Evolutionary conservation across 2,113 vertebrate genomes (phyloP), one percentile per base, ranked within the genome.

Genomic region (Noturus placidus): DNA sequence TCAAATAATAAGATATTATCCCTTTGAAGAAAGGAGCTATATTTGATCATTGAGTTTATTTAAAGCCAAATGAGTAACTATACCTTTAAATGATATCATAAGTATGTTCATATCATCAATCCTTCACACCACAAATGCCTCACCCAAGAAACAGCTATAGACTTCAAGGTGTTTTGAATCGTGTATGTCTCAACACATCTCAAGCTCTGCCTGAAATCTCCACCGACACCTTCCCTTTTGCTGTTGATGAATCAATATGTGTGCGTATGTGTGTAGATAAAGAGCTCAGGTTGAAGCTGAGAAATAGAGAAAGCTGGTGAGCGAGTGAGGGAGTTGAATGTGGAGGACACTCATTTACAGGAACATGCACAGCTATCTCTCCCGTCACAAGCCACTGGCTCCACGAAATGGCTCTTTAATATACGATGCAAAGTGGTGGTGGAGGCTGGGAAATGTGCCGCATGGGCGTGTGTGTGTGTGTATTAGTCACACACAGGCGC

Each of bases 201-300:
- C 15, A n/a, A 33, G 25, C 35, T 38, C 14, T 33, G 38, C 74
- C 80, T 25, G 59, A 70, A 63, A 85, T 85, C 52, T 6, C 9
- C 63, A 52, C 91, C 90, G 87, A 83, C 89, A 25, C 88, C 92
- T 52, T 89, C 90, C 8, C 88, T 90, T 88, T 92, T 89, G 82
- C 50, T 89, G 84, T 88, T 86, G 89, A 86, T 87, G 89, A 86
- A 65, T 83, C 46, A 86, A 67, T 86, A 82, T 82, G 20, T 57
- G 50, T 56, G 77, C 33, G 76, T 52, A n/a, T 46, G 69, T 65
- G 30, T 74, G 63, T 46, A 56, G 86, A 83, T 89, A 83, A 87
- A 82, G 86, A 72, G 79, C 74, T 82, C 52, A 72, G 63, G 70
- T 56, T 89, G 82, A 87, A 42, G 76, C 46, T 38, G 56, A 46